phyloP scores from a whole-genome alignment of 1,140 invertebrate genomes.

The Pseudomyrmex dendroicus region DNA sequence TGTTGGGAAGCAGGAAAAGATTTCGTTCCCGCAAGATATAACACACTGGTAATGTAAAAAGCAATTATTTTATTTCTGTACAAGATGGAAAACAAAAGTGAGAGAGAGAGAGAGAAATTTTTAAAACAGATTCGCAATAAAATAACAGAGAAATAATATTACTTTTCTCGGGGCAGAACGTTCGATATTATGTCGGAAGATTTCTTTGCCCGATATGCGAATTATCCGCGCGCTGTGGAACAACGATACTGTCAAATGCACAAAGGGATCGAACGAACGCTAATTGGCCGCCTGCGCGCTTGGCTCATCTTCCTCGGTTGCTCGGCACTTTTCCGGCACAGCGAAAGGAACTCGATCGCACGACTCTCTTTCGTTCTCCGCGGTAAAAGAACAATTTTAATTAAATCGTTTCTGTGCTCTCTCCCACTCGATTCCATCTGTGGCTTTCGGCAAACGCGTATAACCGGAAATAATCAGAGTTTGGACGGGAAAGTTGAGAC shows the following conservation, averaged over 20 bases:
- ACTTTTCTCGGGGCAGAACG: background rate
- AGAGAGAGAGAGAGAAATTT: background rate
- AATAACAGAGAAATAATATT: background rate
- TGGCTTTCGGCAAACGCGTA: slow-evolving; percentile 29
- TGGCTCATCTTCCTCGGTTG: slow-evolving; percentile 11
- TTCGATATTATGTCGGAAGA: background rate
- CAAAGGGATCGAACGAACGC: slow-evolving; percentile 53
- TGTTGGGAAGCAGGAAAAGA: background rate
- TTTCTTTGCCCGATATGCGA: slow-evolving; percentile 35
- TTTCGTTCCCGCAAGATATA: background rate
- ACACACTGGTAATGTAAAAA: no score
- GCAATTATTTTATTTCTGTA: no score
- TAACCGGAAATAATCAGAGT: slow-evolving; percentile 33
- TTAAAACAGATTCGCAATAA: background rate
- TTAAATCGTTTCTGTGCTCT: slow-evolving; percentile 47
- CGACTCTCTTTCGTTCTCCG: slow-evolving; percentile 8
- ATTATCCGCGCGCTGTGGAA: slow-evolving; percentile 23
- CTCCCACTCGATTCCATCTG: slow-evolving; percentile 10
- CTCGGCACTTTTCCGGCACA: slow-evolving; percentile 38
- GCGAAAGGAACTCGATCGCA: slow-evolving; percentile 41
- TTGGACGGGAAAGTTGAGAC: background rate
- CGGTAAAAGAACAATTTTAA: slow-evolving; percentile 52
- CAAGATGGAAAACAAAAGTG: no score
- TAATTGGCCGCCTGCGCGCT: slow-evolving; percentile 45
- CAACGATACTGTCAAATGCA: slow-evolving; percentile 59